Base-by-base conservation (phyloP, 2,888 invertebrate genomes). In the Stegana nigrithorax region DNA sequence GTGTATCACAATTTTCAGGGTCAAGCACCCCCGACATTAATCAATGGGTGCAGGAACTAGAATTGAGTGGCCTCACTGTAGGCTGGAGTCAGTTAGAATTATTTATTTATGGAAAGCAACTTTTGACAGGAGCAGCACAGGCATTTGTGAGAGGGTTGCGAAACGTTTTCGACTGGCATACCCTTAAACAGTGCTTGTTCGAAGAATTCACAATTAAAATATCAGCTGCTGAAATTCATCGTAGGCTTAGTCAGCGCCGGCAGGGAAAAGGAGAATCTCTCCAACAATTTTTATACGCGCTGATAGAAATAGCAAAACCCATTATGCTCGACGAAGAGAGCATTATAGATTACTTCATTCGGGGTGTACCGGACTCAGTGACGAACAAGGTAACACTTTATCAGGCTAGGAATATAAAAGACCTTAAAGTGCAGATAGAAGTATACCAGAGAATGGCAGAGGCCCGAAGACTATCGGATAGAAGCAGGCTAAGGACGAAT, bases 201-300 rank as follows among this genome's bases (percentile, higher is more conserved):
- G 42, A 45, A 4, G 58, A 65, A 19, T 63, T 63, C 19, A 23
- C 36, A 1, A 44, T 60, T 2, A 60, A 39, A 32, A 2, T 45
- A 25, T 58, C 21, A 55, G 25, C 27, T 51, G 23, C 27, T 47
- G 21, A 44, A 29, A 60, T 62, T 25, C 23, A 25, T 29, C 19
- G 7, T 55, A 53, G 47, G 57, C 29, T 44, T 27, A 27, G 36
- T 10, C 10, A 36, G 14, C 36, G 36, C 14, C 4, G 10, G 10
- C 36, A 36, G 14, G 10, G 36, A 36, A 36, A 5, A 8, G 36
- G 10, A 5, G 36, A 36, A 36, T n/a, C 36, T 10, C 10, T 36
- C 12, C 36, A 36, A 2, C 26, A 50, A 53, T 47, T 8, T 29
- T 69, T 1, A 77, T 67, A 55, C 67, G 73, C 45, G 3, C 19